Percentiles rank a stretch among this genome's conserved stretches.
Evolutionary conservation across 2,113 vertebrate species (phyloP).

Genomic region (Labeo rohita): DNA sequence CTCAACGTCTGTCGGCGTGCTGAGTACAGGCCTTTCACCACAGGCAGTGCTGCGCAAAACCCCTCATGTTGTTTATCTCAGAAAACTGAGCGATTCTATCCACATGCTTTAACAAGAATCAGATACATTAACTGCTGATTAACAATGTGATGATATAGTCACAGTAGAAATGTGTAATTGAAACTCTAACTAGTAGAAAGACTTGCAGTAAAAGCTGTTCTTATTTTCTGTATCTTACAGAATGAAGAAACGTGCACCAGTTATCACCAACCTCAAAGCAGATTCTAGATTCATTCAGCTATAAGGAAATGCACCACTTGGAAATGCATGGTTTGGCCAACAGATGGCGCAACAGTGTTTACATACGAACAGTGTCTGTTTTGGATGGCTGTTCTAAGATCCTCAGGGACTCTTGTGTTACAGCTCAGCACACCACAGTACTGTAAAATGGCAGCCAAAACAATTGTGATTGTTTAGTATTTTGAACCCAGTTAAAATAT

Average conservation of each 20-base stretch:
- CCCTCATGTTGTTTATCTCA: constrained; percentile 45
- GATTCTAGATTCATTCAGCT: constrained; percentile 18
- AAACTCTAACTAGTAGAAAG: neutral
- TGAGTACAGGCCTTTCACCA: constrained; percentile 37
- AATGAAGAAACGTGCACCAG: neutral
- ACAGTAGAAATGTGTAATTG: neutral
- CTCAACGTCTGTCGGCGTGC: constrained; percentile 46
- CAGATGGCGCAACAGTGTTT: constrained; percentile 26
- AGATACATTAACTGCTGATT: constrained; percentile 6
- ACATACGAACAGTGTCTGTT: constrained; percentile 7
- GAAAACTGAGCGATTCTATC: neutral
- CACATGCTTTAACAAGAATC: constrained; percentile 15
- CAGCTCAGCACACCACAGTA: constrained; percentile 11
- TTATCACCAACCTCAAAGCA: neutral
- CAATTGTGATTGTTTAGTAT: constrained; percentile 21
- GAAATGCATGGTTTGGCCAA: constrained; percentile 57
- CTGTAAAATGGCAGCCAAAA: constrained; percentile 50
- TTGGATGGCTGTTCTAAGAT: constrained; percentile 42
- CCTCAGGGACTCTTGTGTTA: constrained; percentile 25
- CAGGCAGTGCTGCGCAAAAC: constrained; percentile 35
- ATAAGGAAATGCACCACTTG: constrained; percentile 38
- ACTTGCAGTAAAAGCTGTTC: neutral
- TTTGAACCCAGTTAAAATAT: neutral
- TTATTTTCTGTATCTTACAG: neutral
- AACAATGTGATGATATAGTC: neutral